Evolutionary conservation across 2,888 invertebrate genomes (phyloP).

Genomic region (Troides oblongomaculatus): DNA sequence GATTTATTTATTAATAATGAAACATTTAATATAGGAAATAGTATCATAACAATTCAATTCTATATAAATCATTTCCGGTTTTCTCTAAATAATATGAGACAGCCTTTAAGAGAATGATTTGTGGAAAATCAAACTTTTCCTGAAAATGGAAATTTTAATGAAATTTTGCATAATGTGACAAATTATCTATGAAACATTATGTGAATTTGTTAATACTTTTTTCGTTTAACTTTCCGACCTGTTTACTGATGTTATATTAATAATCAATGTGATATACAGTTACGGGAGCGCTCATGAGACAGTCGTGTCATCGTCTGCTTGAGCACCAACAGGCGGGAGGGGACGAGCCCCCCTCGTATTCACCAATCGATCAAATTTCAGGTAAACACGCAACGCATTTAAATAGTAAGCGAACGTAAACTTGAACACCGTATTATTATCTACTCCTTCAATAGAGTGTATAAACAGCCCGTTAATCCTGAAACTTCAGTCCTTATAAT

Average conservation of each 20-base stretch:
- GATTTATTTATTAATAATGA: not conserved
- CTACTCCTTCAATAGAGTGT: not conserved
- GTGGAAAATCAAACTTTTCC: not conserved
- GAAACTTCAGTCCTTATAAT: not conserved
- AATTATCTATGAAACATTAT: not conserved
- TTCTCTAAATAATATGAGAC: not conserved
- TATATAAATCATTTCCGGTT: no score
- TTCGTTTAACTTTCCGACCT: not conserved
- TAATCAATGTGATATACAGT: conserved; percentile 41
- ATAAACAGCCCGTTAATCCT: not conserved
- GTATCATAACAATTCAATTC: no score
- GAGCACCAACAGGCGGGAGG: conserved; percentile 77
- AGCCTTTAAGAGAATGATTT: not conserved
- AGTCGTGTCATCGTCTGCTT: conserved; percentile 78
- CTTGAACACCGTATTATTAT: conserved; percentile 8
- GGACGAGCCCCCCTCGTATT: conserved; percentile 74
- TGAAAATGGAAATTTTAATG: not conserved
- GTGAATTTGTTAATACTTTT: not conserved
- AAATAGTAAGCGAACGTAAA: conserved; percentile 5
- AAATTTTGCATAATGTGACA: not conserved
- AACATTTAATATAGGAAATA: not conserved
- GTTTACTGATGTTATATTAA: not conserved
- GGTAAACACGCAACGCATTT: conserved; percentile 49
- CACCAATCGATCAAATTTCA: conserved; percentile 78
- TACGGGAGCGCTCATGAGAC: conserved; percentile 79